A percentile compares a stretch with the other conserved stretches of the same genome.
Conservation (phyloP, 1,140 invertebrate species). For the Microplitis demolitor region DNA sequence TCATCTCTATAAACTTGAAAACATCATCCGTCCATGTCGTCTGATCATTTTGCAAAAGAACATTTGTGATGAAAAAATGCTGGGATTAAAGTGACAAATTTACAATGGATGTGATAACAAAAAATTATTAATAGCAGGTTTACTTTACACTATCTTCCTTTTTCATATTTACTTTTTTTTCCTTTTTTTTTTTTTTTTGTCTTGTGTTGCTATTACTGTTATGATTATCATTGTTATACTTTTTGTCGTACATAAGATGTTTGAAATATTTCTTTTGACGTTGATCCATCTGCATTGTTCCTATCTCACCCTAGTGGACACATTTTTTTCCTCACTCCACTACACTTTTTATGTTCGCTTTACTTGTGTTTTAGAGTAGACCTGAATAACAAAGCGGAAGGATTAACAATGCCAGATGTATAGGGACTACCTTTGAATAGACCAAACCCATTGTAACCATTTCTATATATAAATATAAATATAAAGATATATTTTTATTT, state of each 20-base stretch:
- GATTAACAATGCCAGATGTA: neutral
- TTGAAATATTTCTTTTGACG: slow-evolving; percentile 1
- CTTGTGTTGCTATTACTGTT: too few species aligned
- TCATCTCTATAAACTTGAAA: neutral
- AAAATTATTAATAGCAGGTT: neutral
- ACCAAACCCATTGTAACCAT: neutral
- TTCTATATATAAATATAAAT: too few species aligned
- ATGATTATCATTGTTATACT: neutral
- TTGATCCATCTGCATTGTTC: neutral
- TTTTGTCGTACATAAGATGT: neutral
- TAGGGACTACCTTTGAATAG: neutral
- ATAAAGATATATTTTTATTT: too few species aligned
- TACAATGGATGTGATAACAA: neutral
- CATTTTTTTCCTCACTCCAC: neutral
- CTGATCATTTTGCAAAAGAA: neutral
- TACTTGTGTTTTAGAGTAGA: neutral
- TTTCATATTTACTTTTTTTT: too few species aligned
- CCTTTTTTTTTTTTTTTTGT: too few species aligned
- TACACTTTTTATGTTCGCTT: neutral
- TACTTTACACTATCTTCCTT: too few species aligned
- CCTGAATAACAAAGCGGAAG: neutral
- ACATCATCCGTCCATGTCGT: neutral
- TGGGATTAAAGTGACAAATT: neutral
- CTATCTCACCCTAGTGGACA: neutral
- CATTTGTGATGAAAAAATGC: neutral